A percentile compares a stretch with the other conserved stretches of the same genome.
These are phyloP conservation scores for Opisthograptis luteolata DNA, from an alignment of 2,888 invertebrate species.

Conservation along the genomic window DNA sequence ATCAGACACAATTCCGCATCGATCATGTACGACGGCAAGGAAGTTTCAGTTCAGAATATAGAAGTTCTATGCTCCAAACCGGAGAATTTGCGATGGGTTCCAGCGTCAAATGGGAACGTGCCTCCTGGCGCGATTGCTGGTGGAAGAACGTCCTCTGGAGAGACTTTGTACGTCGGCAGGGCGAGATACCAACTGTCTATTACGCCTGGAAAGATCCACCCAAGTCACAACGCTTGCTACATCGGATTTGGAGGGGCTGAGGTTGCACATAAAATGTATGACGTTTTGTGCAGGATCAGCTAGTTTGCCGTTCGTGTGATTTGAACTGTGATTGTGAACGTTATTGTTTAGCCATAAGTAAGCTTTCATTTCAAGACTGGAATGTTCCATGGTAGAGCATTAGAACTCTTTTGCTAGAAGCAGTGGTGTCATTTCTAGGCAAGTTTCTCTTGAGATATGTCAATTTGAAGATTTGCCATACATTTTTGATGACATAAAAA, in stretches of 20 bases:
- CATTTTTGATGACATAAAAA: not conserved
- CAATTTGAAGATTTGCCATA: not conserved
- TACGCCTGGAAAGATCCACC: conserved; percentile 84
- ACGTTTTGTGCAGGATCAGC: conserved; percentile 70
- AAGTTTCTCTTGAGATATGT: not conserved
- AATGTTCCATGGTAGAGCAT: conserved; percentile 2
- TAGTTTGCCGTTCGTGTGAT: conserved; percentile 40
- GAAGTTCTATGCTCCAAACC: conserved; percentile 70
- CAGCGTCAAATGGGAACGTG: conserved; percentile 77
- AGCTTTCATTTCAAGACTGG: conserved; percentile 12
- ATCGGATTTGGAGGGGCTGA: conserved; percentile 73
- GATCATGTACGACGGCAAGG: conserved; percentile 68
- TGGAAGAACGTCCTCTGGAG: conserved; percentile 75
- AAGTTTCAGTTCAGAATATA: conserved; percentile 74
- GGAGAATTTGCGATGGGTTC: conserved; percentile 78
- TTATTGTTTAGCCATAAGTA: not conserved
- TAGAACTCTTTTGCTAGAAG: not conserved
- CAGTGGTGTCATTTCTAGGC: no score
- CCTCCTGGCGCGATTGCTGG: conserved; percentile 83
- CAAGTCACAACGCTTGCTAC: conserved; percentile 70
- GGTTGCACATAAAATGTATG: conserved; percentile 72
- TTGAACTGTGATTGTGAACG: conserved; percentile 7
- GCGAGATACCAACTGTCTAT: conserved; percentile 83
- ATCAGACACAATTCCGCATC: conserved; percentile 74
- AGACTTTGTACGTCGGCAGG: conserved; percentile 82